phyloP scores from a whole-genome alignment of 2,113 vertebrate species.

The Hepsetus odoe region DNA sequence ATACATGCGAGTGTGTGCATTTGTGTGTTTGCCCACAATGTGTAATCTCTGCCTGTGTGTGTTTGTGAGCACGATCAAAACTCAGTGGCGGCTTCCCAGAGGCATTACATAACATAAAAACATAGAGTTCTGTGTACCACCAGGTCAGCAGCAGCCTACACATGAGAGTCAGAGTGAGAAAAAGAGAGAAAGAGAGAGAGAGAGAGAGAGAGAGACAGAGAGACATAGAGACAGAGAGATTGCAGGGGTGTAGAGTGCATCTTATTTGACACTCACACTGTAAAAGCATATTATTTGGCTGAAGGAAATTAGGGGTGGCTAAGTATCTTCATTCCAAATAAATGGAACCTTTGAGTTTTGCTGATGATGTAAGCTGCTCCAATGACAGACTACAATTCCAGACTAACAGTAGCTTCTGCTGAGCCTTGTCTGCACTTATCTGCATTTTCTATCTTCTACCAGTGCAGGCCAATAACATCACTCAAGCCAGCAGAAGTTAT shows the following conservation, averaged over 20 bases:
- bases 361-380: constrained; percentile 6
- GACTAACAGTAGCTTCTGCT: not conserved
- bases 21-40: not conserved
- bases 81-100: constrained; percentile 26
- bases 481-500: not conserved
- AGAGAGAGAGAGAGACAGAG: not conserved
- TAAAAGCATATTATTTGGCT: constrained; percentile 1
- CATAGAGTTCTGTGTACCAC: constrained; percentile 19
- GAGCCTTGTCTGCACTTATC: not conserved
- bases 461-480: not conserved
- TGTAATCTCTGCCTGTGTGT: constrained; percentile 17
- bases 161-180: constrained; percentile 15
- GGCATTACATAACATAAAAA: constrained; percentile 43
- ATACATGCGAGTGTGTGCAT: constrained; percentile 27
- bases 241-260: not conserved
- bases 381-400: not conserved
- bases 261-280: not conserved
- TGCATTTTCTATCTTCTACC: not conserved
- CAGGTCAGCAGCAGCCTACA: constrained; percentile 46
- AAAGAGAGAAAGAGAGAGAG: constrained; percentile 4
- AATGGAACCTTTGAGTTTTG: not conserved
- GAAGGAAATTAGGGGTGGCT: constrained; percentile 15
- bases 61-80: constrained; percentile 10
- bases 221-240: not conserved
- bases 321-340: not conserved